Evolutionary conservation across 1,140 invertebrate genomes (phyloP).

Genomic region (Chironomus tepperi): DNA sequence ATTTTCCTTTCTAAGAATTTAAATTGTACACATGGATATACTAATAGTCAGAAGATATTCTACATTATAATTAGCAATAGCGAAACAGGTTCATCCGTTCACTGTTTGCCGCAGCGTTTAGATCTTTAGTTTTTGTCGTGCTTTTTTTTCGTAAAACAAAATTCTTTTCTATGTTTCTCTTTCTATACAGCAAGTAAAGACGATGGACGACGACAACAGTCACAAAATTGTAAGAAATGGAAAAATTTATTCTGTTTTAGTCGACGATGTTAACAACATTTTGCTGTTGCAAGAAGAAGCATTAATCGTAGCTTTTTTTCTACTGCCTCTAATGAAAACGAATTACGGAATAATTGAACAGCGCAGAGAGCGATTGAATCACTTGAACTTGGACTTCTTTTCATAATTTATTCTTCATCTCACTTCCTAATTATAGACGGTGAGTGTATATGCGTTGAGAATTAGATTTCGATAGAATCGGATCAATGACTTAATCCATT

Average conservation of each 20-base stretch:
- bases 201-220: neutral
- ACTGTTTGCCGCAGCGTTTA: neutral
- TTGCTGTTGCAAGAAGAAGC: neutral
- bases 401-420: neutral
- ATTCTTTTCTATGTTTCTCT: no score
- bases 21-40: neutral
- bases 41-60: neutral
- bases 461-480: constrained; percentile 4
- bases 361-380: no score
- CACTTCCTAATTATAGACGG: neutral
- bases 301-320: neutral
- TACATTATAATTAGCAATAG: neutral
- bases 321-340: constrained; percentile 6
- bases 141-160: neutral
- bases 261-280: neutral
- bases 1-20: constrained; percentile 9
- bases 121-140: neutral
- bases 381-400: constrained; percentile 5
- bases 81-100: constrained; percentile 6
- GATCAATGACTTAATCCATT: constrained; percentile 22
- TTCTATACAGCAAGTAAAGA: no score
- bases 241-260: neutral
- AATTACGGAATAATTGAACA: constrained; percentile 5
- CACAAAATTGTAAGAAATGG: neutral
- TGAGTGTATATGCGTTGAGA: neutral